A percentile compares a stretch with the other conserved stretches of the same genome.
phyloP scores from a whole-genome alignment of 2,113 vertebrate genomes.

The Nyctereutes procyonoides region DNA sequence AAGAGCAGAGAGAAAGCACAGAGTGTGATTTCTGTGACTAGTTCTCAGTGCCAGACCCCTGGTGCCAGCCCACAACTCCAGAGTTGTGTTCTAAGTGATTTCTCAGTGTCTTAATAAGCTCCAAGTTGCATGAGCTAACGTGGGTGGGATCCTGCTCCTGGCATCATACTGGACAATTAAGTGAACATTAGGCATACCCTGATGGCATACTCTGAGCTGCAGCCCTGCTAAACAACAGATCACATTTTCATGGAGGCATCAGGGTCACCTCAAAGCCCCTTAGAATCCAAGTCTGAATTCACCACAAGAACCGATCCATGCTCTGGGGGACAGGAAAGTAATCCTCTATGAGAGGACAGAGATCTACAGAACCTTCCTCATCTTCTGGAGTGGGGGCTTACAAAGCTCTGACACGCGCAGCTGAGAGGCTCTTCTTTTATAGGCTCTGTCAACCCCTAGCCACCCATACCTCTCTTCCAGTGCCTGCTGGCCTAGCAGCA shows the following conservation, averaged over 20 bases:
- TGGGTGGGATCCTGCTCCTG: neutral
- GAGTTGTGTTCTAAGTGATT: neutral
- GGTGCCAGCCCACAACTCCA: neutral
- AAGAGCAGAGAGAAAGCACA: neutral
- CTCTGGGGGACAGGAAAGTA: neutral
- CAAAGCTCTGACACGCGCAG: neutral
- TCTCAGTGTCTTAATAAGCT: neutral
- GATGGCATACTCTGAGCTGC: neutral
- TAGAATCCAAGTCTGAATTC: neutral
- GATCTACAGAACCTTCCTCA: neutral
- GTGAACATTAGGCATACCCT: neutral
- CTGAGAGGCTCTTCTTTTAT: fast-evolving
- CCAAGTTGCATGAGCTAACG: neutral
- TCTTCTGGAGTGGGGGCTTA: neutral
- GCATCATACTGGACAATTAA: neutral
- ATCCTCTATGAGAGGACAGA: neutral
- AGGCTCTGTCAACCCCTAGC: neutral
- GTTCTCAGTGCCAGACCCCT: neutral
- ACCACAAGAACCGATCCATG: no score
- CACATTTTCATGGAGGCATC: neutral
- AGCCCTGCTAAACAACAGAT: neutral
- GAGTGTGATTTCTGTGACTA: neutral
- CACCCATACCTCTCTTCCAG: neutral
- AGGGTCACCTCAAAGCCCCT: neutral
- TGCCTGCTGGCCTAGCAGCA: neutral